These are phyloP conservation scores for Lordiphosa andalusiaca DNA, from an alignment of 2,888 invertebrate genomes.

Conservation along the genomic window DNA sequence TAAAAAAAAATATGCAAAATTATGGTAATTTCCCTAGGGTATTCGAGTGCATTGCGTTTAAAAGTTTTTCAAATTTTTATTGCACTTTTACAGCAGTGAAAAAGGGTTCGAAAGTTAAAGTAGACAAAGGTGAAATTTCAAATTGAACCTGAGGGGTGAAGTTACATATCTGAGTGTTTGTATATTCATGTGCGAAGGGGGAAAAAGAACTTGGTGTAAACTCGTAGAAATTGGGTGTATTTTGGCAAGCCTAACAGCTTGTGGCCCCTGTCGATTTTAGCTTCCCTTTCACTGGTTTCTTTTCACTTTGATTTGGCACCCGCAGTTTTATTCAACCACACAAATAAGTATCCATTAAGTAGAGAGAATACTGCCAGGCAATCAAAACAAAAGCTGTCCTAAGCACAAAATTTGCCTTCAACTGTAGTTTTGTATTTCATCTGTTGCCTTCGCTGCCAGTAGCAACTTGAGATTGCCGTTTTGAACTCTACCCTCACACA, in stretches of 20 bases:
- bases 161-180: no score
- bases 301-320: background rate
- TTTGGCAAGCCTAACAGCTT: no score
- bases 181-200: no score
- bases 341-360: constrained; percentile 52
- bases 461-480: constrained; percentile 28
- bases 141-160: background rate
- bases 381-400: constrained; percentile 39
- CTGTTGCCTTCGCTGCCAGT: constrained; percentile 28
- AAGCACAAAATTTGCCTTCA: constrained; percentile 7
- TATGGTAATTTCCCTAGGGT: constrained; percentile 64
- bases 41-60: constrained; percentile 58
- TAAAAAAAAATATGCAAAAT: constrained; percentile 63
- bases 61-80: constrained; percentile 45
- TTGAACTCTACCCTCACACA: constrained; percentile 2
- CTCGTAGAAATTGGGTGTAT: no score
- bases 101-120: constrained; percentile 2
- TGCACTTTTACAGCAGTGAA: constrained; percentile 25
- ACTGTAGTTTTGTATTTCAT: constrained; percentile 21
- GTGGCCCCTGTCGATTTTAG: no score
- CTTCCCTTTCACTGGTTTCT: background rate
- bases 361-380: constrained; percentile 8
- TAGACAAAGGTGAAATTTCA: background rate
- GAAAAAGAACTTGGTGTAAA: no score
- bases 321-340: constrained; percentile 1